Base-by-base conservation (phyloP, 2,888 invertebrate species). In the Pollenia amentaria region DNA sequence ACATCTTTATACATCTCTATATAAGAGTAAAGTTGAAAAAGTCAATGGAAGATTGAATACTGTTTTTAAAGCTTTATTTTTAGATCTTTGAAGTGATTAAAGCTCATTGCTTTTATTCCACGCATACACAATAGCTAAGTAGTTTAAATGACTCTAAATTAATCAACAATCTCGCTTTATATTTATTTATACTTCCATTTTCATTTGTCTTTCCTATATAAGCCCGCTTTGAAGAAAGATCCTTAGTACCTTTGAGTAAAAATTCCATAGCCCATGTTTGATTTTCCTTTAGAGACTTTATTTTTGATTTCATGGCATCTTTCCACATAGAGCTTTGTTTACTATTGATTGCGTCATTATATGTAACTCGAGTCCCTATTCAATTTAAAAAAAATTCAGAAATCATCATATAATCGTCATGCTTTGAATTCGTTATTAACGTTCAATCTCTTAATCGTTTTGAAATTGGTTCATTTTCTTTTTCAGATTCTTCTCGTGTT, bases 231-330 rank as follows among this genome's bases (percentile, higher is more conserved):
- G 40, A n/a, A 16, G 40, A 38, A 51, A 53, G n/a, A 11, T 16
- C 53, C 7, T 70, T 70, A 9, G 9, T 4, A 38, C 10, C 53
- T 53, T 53, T 53, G 7, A 38, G 57, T 29, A 57, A 38, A 11
- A 57, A 12, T 29, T 21, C 57, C 57, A 57, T 29, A 29, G 2
- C 8, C 57, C 29, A 57, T 38, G 29, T 29, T 29, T 57, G 8
- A 38, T 53, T 53, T 29, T 29, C 38, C n/a, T 21, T 18, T 10
- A 18, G 53, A 18, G 53, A n/a, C 7, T 18, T n/a, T 3, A 53
- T 53, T 53, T 53, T 18, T 9, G 14, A 14, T 16, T 51, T 18
- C 84, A 91, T 92, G 8, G 90, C n/a, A 64, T 38, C 18, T 40
- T 76, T 65, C 48, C 48, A 75, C n/a, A 53, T 8, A 21, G n/a